These are phyloP conservation scores for Otolemur garnettii DNA, from an alignment of 2,113 vertebrate genomes.

Conservation along the genomic window DNA sequence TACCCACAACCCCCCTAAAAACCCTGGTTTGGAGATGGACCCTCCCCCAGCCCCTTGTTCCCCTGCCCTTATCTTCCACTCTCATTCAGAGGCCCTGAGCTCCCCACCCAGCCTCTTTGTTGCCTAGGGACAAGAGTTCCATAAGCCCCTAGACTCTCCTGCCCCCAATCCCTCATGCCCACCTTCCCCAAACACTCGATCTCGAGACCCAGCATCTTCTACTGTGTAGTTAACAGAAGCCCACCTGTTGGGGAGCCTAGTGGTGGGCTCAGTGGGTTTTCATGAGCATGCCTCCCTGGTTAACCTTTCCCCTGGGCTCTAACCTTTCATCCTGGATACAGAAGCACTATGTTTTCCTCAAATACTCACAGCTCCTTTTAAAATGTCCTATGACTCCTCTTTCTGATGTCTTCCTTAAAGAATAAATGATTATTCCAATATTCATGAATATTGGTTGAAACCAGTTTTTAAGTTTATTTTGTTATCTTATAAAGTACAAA, in stretches of 20 bases:
- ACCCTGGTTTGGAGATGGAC: not conserved
- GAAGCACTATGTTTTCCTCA: not conserved
- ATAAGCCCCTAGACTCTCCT: not conserved
- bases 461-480: not conserved
- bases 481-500: not conserved
- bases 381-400: not conserved
- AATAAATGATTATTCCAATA: not conserved
- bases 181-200: not conserved
- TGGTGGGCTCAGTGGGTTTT: not conserved
- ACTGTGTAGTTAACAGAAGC: not conserved
- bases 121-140: fast-evolving
- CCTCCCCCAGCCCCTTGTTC: too few relatives aligned
- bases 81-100: not conserved
- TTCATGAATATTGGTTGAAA: not conserved
- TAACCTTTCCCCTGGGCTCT: fast-evolving
- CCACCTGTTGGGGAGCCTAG: fast-evolving
- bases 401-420: not conserved
- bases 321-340: not conserved
- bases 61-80: not conserved
- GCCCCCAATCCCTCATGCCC: fast-evolving
- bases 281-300: too few relatives aligned
- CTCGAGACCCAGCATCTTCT: not conserved
- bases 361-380: not conserved
- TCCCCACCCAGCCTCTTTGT: not conserved
- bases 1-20: fast-evolving